Conservation (phyloP, 2,888 invertebrate genomes). For the Lepas anatifera region DNA sequence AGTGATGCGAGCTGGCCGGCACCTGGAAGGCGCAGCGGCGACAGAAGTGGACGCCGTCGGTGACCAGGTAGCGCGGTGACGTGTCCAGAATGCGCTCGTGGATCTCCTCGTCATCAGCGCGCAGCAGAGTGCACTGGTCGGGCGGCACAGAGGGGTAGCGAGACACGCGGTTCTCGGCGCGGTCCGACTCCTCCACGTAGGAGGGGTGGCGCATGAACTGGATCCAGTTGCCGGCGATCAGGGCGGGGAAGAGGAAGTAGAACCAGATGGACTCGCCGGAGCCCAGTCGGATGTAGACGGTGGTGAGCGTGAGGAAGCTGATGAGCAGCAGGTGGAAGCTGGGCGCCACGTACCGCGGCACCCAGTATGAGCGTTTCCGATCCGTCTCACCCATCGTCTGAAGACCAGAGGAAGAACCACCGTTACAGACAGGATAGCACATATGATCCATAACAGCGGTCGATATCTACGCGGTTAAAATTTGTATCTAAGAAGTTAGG, state of each 20-base stretch:
- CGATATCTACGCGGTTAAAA: too few species aligned
- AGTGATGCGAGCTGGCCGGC: constrained; percentile 26
- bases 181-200: not conserved
- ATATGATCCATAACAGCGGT: too few species aligned
- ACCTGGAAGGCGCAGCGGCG: constrained; percentile 73
- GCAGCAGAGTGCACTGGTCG: not conserved
- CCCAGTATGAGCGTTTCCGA: not conserved
- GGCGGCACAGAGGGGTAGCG: not conserved
- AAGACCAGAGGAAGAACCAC: too few species aligned
- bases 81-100: constrained; percentile 30
- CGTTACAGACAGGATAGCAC: too few species aligned
- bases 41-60: constrained; percentile 72
- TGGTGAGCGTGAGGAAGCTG: not conserved
- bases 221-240: not conserved
- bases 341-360: not conserved
- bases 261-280: not conserved
- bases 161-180: not conserved
- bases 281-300: not conserved
- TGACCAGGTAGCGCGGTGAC: constrained; percentile 81
- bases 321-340: not conserved
- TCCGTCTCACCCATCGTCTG: constrained; percentile 15
- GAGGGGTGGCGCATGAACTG: not conserved
- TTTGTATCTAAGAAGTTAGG: too few species aligned
- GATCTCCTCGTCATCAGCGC: not conserved
- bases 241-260: not conserved